phyloP scores from a whole-genome alignment of 2,888 invertebrate species.

The Cantharis rufa region DNA sequence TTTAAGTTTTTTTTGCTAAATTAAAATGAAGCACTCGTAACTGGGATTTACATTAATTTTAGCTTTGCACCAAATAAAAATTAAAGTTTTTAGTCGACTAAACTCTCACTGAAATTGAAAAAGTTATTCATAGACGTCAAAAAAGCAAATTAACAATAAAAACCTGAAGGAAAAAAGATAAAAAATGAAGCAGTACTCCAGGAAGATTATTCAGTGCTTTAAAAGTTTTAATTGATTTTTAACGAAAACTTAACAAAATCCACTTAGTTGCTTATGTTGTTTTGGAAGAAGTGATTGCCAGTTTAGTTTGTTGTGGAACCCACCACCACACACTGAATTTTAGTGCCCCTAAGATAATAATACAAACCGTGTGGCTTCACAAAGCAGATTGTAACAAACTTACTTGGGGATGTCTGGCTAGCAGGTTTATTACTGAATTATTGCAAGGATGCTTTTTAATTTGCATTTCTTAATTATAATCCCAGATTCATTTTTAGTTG shows the following conservation, averaged over 20 bases:
- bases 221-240: slow-evolving; percentile 45
- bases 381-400: too few species aligned
- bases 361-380: not conserved
- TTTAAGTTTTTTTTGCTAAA: not conserved
- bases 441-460: too few species aligned
- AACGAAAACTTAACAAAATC: slow-evolving; percentile 42
- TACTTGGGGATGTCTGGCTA: too few species aligned
- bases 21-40: not conserved
- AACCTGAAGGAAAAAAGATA: slow-evolving; percentile 14
- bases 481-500: too few species aligned
- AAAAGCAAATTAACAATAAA: not conserved
- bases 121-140: not conserved
- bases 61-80: not conserved
- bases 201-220: slow-evolving; percentile 41
- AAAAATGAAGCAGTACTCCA: slow-evolving; percentile 36
- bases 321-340: too few species aligned
- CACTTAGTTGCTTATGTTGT: slow-evolving; percentile 27
- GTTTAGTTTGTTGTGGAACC: not conserved
- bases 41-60: not conserved
- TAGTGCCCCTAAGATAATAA: too few species aligned
- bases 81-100: not conserved
- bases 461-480: too few species aligned
- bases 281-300: not conserved
- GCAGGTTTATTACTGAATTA: too few species aligned
- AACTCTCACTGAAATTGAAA: not conserved